phyloP scores from a whole-genome alignment of 1,140 invertebrate species.

The Bombyx mandarina region DNA sequence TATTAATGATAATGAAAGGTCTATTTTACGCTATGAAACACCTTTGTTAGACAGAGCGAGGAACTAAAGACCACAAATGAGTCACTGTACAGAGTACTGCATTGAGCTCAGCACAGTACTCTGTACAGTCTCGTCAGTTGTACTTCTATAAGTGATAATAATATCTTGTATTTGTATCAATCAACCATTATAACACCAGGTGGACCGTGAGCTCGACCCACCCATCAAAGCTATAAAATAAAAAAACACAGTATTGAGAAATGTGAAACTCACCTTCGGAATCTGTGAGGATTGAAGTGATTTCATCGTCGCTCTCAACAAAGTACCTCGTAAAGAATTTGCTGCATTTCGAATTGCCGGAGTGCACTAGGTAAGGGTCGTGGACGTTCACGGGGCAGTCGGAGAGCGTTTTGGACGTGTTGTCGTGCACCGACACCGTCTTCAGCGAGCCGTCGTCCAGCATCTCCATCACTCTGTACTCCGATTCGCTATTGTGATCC shows the following conservation, averaged over 20 bases:
- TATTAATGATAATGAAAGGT: neutral
- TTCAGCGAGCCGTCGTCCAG: constrained; percentile 66
- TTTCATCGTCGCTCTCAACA: constrained; percentile 68
- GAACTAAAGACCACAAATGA: too few species aligned
- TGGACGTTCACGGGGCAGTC: constrained; percentile 59
- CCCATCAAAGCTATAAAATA: too few species aligned
- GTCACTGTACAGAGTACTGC: too few species aligned
- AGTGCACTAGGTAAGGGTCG: constrained; percentile 67
- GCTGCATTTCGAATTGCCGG: constrained; percentile 67
- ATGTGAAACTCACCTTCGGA: constrained; percentile 52
- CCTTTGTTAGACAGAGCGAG: too few species aligned
- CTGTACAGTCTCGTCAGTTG: too few species aligned
- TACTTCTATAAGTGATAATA: too few species aligned
- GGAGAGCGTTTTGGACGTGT: constrained; percentile 65
- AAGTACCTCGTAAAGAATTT: constrained; percentile 68
- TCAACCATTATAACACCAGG: too few species aligned
- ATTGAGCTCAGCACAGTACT: too few species aligned
- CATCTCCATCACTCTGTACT: constrained; percentile 68
- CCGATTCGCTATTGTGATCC: constrained; percentile 56
- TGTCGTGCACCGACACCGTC: constrained; percentile 65
- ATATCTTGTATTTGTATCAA: too few species aligned
- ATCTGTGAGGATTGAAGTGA: constrained; percentile 68
- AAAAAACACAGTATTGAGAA: too few species aligned
- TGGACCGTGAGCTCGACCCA: too few species aligned
- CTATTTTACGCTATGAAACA: too few species aligned